Base-by-base conservation (phyloP, 2,797 vertebrate species). In the Strix occidentalis region DNA sequence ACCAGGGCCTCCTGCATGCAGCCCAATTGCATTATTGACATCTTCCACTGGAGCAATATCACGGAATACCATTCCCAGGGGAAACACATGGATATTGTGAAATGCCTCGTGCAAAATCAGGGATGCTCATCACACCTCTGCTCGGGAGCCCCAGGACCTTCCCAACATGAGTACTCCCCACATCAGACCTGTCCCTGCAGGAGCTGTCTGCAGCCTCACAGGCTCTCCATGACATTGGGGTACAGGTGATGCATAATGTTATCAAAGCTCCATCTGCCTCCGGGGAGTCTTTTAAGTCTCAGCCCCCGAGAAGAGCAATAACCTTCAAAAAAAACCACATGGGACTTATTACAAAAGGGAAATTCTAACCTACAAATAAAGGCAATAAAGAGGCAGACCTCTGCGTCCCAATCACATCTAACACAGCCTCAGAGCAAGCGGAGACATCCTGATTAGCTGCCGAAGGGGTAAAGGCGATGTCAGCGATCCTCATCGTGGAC, bases 301-400 rank as follows among this genome's bases (percentile, higher is more conserved):
- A 88, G 76, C 29, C 39, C 50, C 29, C 3, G 56, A 95, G 93
- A 93, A 77, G 58, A 64, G 74, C 90, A 84, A 89, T 90, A 94
- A 91, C 78, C 80, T 75, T 60, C 1, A 48, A 60, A 60, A 10
- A 15, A 15, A 1, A 15, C 14, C 93, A 66, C 75, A 5, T 3
- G 63, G 80, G 94, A 33, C 58, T 94, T 93, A 26, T 31, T 76
- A 87, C 72, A 66, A 39, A 90, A 70, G 54, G 83, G 63, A 77
- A 91, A 92, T 39, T 33, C 63, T 56, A 63, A 51, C 57, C 72
- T 74, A 88, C 85, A 93, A 82, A 93, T 79, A 93, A 79, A 91
- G 66, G 85, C 58, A 69, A 58, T 75, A 50, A 90, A 72, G 91
- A 79, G 83, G 85, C 72, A 85, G 71, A 45, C 5, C 82, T 61